phyloP scores from a whole-genome alignment of 2,888 invertebrate species.

The Archips crataeganus region DNA sequence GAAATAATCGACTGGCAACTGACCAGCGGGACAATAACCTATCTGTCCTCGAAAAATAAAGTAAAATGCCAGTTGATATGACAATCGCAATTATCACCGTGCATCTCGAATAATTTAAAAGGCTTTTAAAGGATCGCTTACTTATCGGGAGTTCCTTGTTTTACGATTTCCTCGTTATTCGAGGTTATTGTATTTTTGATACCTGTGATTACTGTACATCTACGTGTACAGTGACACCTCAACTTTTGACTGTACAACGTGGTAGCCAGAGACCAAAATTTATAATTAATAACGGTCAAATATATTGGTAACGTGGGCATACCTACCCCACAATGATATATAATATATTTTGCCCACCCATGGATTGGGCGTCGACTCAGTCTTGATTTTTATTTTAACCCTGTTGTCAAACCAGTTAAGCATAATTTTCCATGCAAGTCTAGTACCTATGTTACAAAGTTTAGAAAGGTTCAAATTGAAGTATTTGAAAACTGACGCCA shows the following conservation, averaged over 20 bases:
- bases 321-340: no score
- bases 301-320: no score
- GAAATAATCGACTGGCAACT: neutral
- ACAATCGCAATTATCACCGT: neutral
- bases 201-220: neutral
- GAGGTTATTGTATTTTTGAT: conserved; percentile 9
- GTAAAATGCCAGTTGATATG: neutral
- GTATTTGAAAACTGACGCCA: no score
- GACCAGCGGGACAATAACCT: neutral
- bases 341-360: no score
- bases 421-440: no score
- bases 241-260: neutral
- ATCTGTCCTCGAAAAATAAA: neutral
- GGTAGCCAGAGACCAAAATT: neutral
- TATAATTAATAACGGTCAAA: no score
- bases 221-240: neutral
- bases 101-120: neutral
- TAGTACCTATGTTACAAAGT: no score
- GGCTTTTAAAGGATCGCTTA: neutral
- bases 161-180: conserved; percentile 11
- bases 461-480: no score
- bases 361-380: no score
- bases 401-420: no score
- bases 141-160: conserved; percentile 12
- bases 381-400: no score